phyloP scores from a whole-genome alignment of 1,140 invertebrate species.

The Drosophila kanapiae region DNA sequence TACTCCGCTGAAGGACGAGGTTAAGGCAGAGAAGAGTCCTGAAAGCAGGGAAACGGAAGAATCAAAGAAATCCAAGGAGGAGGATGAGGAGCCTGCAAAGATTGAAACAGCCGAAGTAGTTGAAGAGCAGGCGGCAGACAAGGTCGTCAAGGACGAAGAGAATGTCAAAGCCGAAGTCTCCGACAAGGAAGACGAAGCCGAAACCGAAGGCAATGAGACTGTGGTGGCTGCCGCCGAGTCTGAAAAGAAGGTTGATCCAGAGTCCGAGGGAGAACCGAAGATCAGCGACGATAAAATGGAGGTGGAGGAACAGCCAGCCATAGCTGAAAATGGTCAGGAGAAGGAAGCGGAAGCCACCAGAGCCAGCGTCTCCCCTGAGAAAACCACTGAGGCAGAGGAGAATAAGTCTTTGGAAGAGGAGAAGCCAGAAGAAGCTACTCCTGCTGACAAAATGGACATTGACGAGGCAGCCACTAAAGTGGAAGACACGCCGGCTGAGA shows the following conservation, averaged over 20 bases:
- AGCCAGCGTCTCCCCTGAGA: constrained; percentile 5
- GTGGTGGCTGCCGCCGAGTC: constrained; percentile 44
- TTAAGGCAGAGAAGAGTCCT: constrained; percentile 80
- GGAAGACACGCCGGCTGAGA: constrained; percentile 7
- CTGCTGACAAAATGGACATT: constrained; percentile 23
- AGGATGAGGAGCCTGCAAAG: constrained; percentile 85
- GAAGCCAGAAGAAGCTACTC: background rate
- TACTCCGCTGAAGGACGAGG: constrained; percentile 87
- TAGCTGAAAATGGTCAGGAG: constrained; percentile 64
- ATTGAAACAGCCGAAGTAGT: constrained; percentile 87
- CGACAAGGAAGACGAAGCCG: constrained; percentile 14
- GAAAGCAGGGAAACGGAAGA: constrained; percentile 34
- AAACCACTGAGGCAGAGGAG: constrained; percentile 11
- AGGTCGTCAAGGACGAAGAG: constrained; percentile 82
- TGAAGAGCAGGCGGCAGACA: constrained; percentile 82
- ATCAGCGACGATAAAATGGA: constrained; percentile 57
- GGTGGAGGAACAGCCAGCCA: constrained; percentile 36
- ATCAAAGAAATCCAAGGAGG: constrained; percentile 71
- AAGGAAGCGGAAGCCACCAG: constrained; percentile 24
- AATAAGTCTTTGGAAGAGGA: constrained; percentile 18
- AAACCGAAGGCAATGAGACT: background rate
- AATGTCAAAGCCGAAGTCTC: constrained; percentile 79
- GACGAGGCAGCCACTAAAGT: constrained; percentile 9
- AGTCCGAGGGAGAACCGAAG: constrained; percentile 12
- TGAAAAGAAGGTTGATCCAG: constrained; percentile 20